These are phyloP conservation scores for Pedionomus torquatus DNA, from an alignment of 2,113 vertebrate species.

Conservation along the genomic window DNA sequence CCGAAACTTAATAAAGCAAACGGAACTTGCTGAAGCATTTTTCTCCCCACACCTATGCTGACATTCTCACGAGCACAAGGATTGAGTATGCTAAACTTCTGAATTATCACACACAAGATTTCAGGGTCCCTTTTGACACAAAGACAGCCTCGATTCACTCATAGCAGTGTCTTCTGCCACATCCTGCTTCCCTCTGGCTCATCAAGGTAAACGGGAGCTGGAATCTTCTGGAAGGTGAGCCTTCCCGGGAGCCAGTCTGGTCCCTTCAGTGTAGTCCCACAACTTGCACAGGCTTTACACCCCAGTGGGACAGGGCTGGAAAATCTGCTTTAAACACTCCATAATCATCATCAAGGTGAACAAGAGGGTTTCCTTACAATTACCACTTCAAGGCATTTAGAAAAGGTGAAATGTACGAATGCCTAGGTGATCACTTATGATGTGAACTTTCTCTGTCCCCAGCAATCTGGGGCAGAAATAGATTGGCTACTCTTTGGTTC, in stretches of 20 bases:
- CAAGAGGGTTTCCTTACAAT: background rate
- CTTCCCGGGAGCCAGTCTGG: background rate
- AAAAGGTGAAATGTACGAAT: background rate
- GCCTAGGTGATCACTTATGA: background rate
- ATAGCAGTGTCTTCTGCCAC: background rate
- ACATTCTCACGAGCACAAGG: rapidly evolving
- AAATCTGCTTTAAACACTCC: background rate
- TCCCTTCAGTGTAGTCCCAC: background rate
- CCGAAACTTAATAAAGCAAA: background rate
- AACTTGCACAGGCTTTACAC: background rate
- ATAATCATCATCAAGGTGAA: background rate
- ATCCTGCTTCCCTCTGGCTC: background rate
- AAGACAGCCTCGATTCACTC: background rate
- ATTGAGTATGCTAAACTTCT: background rate
- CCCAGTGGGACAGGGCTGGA: background rate
- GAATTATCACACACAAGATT: rapidly evolving
- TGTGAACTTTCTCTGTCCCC: background rate
- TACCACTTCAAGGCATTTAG: background rate
- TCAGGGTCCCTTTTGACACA: background rate
- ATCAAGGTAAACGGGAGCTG: background rate
- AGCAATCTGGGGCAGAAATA: background rate
- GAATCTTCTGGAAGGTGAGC: background rate
- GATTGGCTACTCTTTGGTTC: background rate
- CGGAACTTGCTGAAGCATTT: background rate
- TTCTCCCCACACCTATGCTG: background rate